These are phyloP conservation scores for Sylvia borin DNA, from an alignment of 2,797 vertebrate genomes.

Conservation along the genomic window DNA sequence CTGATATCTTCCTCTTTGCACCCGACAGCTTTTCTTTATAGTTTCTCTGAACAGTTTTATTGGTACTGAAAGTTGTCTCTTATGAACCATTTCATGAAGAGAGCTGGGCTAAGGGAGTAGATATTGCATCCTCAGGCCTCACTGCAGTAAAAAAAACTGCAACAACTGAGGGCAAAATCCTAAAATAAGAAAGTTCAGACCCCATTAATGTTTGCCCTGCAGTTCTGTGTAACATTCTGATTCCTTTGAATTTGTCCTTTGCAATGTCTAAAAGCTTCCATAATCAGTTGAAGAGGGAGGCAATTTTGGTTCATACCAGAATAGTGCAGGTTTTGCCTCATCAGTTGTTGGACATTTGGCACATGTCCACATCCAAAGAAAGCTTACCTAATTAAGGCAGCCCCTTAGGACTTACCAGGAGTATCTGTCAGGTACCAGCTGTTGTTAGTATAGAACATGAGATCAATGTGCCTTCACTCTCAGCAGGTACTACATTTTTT, in stretches of 20 bases:
- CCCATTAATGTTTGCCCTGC: background rate
- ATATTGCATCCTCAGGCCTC: background rate
- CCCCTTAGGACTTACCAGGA: background rate
- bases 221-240: background rate
- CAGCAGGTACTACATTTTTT: background rate
- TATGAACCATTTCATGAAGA: background rate
- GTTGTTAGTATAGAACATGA: background rate
- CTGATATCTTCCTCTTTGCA: background rate
- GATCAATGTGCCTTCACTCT: background rate
- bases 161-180: background rate
- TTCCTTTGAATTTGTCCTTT: constrained; percentile 1
- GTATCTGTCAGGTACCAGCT: constrained; percentile 27
- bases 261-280: background rate
- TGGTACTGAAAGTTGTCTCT: background rate
- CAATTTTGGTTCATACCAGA: background rate
- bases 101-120: background rate
- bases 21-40: background rate
- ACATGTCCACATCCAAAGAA: background rate
- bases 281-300: background rate
- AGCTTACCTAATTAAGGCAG: constrained; percentile 26
- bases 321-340: background rate
- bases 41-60: background rate
- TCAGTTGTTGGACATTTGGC: background rate
- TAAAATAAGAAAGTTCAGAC: background rate
- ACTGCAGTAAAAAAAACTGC: background rate